Base-by-base conservation (phyloP, 1,140 invertebrate genomes). In the Camponotus pennsylvanicus region DNA sequence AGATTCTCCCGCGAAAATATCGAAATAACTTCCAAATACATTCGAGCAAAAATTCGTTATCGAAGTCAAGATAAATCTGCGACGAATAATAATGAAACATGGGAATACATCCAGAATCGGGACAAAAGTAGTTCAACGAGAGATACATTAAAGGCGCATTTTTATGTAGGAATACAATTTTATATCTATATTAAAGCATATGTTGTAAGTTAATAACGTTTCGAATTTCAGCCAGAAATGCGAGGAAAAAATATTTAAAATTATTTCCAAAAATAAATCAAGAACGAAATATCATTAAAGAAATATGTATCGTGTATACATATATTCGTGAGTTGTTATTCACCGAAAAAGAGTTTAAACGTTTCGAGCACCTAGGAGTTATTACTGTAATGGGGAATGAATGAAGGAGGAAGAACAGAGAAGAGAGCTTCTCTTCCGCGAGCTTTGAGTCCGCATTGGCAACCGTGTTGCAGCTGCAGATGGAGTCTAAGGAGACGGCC, bases 401-500 rank as follows among this genome's bases (percentile, higher is more conserved):
- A 71, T 21, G 8, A 13, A 49, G 37, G 70, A 21, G 27, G 21
- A n/a, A 61, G 55, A 76, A 55, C 42, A 69, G 52, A 27, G 27
- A 78, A 37, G 64, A 55, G 40, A 80, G 34, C 49, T 57, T 57
- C 45, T 71, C 61, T 86, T 84, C 73, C 32, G 59, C 78, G 71
- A 86, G 90, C 89, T 91, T 80, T 90, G 90, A 91, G 86, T 87
- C 77, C 52, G 67, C 49, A 85, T 52, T 42, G 67, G 69, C 67
- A 61, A 59, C 83, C 76, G 21, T 15, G 85, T 86, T 89, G 55
- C 45, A 40, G 45, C 73, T 27, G 66, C 75, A 75, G 64, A 89
- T 85, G 69, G 67, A 88, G 89, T 49, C 77, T 88, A 90, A 85
- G 86, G 89, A 90, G 88, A 91, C 91, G 15, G 87, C 88, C 76